phyloP scores from a whole-genome alignment of 2,113 vertebrate species.

The Prietella phreatophila region DNA sequence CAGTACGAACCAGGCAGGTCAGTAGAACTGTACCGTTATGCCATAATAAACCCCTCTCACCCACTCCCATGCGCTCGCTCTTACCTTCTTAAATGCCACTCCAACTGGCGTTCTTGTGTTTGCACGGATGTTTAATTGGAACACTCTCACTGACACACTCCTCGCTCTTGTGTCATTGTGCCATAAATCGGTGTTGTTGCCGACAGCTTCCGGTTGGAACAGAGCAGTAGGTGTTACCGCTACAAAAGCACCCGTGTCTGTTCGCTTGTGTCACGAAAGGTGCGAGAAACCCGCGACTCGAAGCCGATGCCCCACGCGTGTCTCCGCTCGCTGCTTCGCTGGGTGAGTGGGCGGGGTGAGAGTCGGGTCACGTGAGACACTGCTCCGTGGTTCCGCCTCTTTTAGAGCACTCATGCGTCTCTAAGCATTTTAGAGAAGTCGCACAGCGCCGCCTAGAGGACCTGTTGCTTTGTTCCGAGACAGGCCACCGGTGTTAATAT shows the following conservation, averaged over 20 bases:
- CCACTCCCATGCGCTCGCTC: neutral
- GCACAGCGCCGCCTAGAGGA: conserved; percentile 15
- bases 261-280: conserved; percentile 15
- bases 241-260: neutral
- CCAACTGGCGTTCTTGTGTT: conserved; percentile 3
- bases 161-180: conserved; percentile 33
- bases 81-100: conserved; percentile 38
- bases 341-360: conserved; percentile 1
- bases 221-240: neutral
- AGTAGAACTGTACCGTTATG: neutral
- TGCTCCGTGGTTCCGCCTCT: neutral
- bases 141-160: conserved; percentile 13
- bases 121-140: conserved; percentile 19
- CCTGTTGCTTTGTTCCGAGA: neutral
- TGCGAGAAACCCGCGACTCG: conserved; percentile 19
- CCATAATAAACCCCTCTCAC: neutral
- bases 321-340: conserved; percentile 10
- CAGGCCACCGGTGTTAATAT: neutral
- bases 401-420: neutral
- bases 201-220: neutral
- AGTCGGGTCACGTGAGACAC: neutral
- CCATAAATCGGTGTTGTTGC: neutral
- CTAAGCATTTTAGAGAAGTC: neutral
- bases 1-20: neutral
- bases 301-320: conserved; percentile 6